Percentiles rank a stretch among this genome's conserved stretches.
Conservation (phyloP, 2,797 vertebrate genomes). For the Spondyliosoma cantharus region DNA sequence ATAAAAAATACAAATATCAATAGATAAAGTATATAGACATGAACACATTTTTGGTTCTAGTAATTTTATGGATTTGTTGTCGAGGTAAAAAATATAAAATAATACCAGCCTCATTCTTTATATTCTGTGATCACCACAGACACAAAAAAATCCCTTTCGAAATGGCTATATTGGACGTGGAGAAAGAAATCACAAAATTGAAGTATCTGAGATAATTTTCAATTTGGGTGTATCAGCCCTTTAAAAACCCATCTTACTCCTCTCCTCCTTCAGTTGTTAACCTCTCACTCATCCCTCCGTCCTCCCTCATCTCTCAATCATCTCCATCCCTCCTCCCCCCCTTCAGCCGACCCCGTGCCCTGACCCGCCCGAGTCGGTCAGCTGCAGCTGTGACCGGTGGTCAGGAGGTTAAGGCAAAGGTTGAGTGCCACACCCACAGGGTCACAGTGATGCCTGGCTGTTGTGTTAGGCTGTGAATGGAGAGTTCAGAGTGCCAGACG, state of each 20-base stretch:
- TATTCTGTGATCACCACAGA: background rate
- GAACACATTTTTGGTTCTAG: background rate
- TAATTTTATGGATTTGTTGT: background rate
- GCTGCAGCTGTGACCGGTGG: slow-evolving; percentile 83
- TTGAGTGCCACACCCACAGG: slow-evolving; percentile 86
- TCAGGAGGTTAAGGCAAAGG: slow-evolving; percentile 87
- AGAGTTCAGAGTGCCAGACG: slow-evolving; percentile 79
- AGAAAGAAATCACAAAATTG: background rate
- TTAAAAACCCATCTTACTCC: slow-evolving; percentile 17
- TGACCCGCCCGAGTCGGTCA: slow-evolving; percentile 66
- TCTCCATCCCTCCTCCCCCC: slow-evolving; percentile 34
- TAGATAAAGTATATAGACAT: background rate
- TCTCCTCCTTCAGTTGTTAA: slow-evolving; percentile 20
- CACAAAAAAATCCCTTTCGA: too few relatives aligned
- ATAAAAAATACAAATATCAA: background rate
- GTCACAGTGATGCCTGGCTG: slow-evolving; percentile 81
- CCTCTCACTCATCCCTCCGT: slow-evolving; percentile 33
- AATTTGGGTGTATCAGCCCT: background rate
- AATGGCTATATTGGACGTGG: background rate
- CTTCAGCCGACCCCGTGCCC: slow-evolving; percentile 58
- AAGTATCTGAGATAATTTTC: background rate
- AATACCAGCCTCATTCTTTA: background rate
- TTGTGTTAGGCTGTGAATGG: slow-evolving; percentile 83
- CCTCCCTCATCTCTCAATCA: slow-evolving; percentile 67
- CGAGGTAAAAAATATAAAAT: background rate